Base-by-base conservation (phyloP, 2,888 invertebrate species). In the Parasteatoda lunata region DNA sequence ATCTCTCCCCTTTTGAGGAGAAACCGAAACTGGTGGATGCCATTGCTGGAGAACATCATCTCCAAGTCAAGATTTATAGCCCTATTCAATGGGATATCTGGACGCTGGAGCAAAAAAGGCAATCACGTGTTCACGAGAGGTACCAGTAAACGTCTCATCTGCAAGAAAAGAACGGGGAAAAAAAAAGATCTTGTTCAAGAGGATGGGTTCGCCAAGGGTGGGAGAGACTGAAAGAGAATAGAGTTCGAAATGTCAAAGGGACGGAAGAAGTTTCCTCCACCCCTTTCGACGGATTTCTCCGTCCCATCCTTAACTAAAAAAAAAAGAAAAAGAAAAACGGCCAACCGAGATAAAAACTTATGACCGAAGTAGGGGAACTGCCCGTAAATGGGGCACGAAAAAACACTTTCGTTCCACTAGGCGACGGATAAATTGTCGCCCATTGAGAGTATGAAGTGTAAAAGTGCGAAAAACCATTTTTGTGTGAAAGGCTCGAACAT, bases 261-360 rank as follows among this genome's bases (percentile, higher is more conserved):
- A 66, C 49, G 66, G 70, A 75, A 54, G 81, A 75, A 81, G 73
- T 75, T 49, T 68, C 75, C 52, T n/a, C n/a, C 68, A 51, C 72
- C 64, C 71, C 54, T 72, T 68, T 68, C 49, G 47, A 51, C 47
- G 64, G 8, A 49, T 72, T 65, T 48, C 13, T 11, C 77, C 49
- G 8, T 15, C 45, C 30, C 45, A 5, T n/a, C 51, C 9, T 9
- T 6, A 47, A 15, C 30, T 47, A 4, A n/a, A n/a, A 66, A n/a
- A 8, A 68, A 54, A 68, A 77, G 45, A 70, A 59, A 47, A 9
- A 13, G n/a, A 66, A n/a, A 70, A 30, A 52, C 6, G 6, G 13
- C 15, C 80, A 59, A 75, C 81, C 73, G 68, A 81, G 75, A 81
- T 81, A 81, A 81, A 81, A 81, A 81, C 75, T 81, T 81, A 81